These are phyloP conservation scores for Calameuta filiformis DNA, from an alignment of 2,888 invertebrate genomes.

Conservation along the genomic window DNA sequence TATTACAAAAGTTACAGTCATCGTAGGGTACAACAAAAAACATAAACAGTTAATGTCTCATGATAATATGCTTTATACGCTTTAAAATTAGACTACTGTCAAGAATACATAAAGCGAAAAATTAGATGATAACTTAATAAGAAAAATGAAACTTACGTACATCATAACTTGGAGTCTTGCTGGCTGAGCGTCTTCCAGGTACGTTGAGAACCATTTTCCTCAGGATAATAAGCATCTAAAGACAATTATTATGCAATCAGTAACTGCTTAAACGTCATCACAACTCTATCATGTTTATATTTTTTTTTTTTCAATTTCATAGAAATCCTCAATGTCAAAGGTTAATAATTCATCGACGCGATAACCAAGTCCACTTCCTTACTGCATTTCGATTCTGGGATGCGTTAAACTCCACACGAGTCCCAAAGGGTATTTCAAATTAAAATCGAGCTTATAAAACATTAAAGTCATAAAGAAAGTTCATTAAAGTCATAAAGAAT, in stretches of 20 bases:
- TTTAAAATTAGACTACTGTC: background rate
- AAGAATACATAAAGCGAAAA: background rate
- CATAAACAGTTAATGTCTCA: background rate
- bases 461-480: background rate
- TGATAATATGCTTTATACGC: background rate
- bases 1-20: background rate
- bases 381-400: background rate
- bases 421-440: background rate
- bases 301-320: background rate
- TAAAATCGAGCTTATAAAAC: background rate
- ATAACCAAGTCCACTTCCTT: background rate
- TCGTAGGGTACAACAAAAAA: background rate
- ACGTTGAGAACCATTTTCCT: slow-evolving; percentile 40
- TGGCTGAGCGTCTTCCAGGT: slow-evolving; percentile 17
- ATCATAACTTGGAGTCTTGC: slow-evolving; percentile 37
- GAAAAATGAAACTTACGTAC: slow-evolving; percentile 32
- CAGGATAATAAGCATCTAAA: slow-evolving; percentile 39
- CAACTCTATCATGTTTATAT: slow-evolving; percentile 3
- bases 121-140: background rate
- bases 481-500: background rate
- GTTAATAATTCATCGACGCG: background rate
- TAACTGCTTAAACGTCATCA: background rate
- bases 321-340: background rate
- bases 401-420: background rate
- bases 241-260: slow-evolving; percentile 25